Conservation (phyloP, 2,113 vertebrate genomes). For the Anoura caudifer region DNA sequence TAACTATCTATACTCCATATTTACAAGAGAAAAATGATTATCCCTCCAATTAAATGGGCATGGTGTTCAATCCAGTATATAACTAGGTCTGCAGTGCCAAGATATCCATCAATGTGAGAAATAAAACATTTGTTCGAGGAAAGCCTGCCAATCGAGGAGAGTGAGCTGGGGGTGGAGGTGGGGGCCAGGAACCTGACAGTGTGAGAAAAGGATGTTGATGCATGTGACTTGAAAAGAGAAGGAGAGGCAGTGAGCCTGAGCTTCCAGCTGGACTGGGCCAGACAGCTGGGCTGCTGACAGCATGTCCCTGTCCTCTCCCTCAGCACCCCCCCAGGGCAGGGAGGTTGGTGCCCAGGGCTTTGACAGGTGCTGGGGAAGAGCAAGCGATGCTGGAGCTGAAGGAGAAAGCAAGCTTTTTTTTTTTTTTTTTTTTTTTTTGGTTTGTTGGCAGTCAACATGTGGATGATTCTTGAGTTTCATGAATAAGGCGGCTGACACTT, state of each 20-base stretch:
- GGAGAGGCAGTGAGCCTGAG: not conserved
- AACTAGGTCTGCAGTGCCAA: not conserved
- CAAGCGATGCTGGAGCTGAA: not conserved
- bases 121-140: conserved; percentile 45
- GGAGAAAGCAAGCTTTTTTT: not conserved
- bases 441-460: not conserved
- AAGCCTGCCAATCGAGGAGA: not conserved
- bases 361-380: not conserved
- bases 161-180: not conserved
- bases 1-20: not conserved
- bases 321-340: not conserved
- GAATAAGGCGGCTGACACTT: not conserved
- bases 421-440: not conserved
- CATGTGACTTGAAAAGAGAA: conserved; percentile 31
- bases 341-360: not conserved
- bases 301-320: not conserved
- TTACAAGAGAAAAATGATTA: conserved; percentile 35
- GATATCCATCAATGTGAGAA: not conserved
- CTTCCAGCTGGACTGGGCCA: not conserved
- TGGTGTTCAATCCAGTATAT: not conserved
- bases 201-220: not conserved
- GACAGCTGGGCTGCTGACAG: not conserved
- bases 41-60: not conserved
- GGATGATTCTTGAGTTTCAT: not conserved
- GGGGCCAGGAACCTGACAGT: conserved; percentile 17